A percentile compares a stretch with the other conserved stretches of the same genome.
Conservation (phyloP, 2,113 vertebrate species). For the Grus americana region DNA sequence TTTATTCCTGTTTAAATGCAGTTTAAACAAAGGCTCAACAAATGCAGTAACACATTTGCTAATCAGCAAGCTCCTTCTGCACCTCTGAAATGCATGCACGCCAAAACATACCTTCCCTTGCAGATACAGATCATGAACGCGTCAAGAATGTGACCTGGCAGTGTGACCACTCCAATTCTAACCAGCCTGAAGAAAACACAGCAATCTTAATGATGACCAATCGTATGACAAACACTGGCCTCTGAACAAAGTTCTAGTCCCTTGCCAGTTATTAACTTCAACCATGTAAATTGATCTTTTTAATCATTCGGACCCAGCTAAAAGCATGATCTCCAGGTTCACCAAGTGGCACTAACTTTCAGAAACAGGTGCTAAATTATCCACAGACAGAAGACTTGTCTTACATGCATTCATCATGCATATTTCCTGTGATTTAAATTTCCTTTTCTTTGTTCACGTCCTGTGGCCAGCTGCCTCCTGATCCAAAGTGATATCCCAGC, state of each 20-base stretch:
- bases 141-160: neutral
- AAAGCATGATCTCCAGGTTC: neutral
- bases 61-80: neutral
- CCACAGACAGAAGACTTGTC: neutral
- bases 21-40: neutral
- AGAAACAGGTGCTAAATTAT: neutral
- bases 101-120: neutral
- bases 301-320: neutral
- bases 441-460: neutral
- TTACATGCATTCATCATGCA: neutral
- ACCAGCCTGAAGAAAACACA: neutral
- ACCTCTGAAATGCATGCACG: neutral
- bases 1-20: neutral
- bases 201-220: neutral
- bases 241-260: neutral
- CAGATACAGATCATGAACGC: neutral
- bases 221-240: neutral
- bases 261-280: neutral
- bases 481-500: constrained; percentile 26
- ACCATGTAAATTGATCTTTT: neutral
- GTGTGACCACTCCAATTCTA: neutral
- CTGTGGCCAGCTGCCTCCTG: constrained; percentile 23
- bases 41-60: neutral
- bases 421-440: neutral
- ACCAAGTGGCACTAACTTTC: neutral